Evolutionary conservation across 2,113 vertebrate species (phyloP), one percentile per base, ranked within the genome.

Genomic region (Spheniscus mendiculus): DNA sequence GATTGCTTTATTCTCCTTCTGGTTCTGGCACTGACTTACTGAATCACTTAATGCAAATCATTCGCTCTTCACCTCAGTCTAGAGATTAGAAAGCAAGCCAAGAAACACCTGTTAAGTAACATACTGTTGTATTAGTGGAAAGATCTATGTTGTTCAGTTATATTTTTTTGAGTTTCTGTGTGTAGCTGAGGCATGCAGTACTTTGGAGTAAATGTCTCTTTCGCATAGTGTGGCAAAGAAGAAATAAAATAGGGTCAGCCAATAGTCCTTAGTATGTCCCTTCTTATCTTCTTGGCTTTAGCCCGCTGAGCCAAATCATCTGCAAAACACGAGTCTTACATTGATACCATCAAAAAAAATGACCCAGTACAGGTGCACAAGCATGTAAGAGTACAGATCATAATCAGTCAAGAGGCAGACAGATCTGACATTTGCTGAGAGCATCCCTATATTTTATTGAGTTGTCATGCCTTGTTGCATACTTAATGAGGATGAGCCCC

Each of bases 341-440:
- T 10, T 23, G 45, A 84, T 67, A 42, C 38, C 29, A n/a, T 52
- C 8, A 52, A 56, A 84, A 84, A 81, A 95, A 95, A 61, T n/a
- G 52, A 49, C 61, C 65, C 38, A 23, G 36, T 62, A 36, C 30
- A 86, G 91, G 92, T 93, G 78, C 66, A 66, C 23, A 22, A 79
- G 72, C 65, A 55, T 90, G 74, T 89, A 76, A 59, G 55, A 83
- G 77, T 36, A 52, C 53, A 67, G 81, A 91, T 89, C 55, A 27
- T 81, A 83, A 96, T 94, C 89, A 95, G 80, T 94, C 93, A 95
- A 66, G 73, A 93, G 66, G 83, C 58, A 90, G 94, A 81, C 87
- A 95, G 91, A 83, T 49, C 82, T 96, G 95, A 96, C 96, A 96
- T 95, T 96, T 97, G 83, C 94, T 93, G 82, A 95, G 45, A 93